phyloP scores from a whole-genome alignment of 2,888 invertebrate genomes.

The Morinoia aosen region DNA sequence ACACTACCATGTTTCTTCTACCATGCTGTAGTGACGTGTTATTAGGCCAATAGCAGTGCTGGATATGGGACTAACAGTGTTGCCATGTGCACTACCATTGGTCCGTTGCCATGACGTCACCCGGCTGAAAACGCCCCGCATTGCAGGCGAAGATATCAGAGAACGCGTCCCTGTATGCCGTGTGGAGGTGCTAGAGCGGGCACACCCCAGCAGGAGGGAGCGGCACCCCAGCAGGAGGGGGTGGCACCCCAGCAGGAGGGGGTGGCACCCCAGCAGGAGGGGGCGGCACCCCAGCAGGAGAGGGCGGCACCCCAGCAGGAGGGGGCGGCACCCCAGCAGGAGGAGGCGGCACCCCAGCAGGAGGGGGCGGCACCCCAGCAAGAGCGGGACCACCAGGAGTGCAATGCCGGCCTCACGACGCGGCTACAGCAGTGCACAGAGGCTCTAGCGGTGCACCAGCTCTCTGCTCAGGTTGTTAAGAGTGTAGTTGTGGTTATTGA shows the following conservation, averaged over 20 bases:
- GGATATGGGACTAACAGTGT: not conserved
- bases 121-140: too few relatives aligned
- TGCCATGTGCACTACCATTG: too few relatives aligned
- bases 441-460: not conserved
- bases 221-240: too few relatives aligned
- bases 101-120: too few relatives aligned
- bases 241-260: too few relatives aligned
- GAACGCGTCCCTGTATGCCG: constrained; percentile 65
- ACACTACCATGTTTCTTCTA: too few relatives aligned
- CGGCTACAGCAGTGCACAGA: not conserved
- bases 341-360: too few relatives aligned
- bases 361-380: not conserved
- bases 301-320: too few relatives aligned
- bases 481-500: too few relatives aligned
- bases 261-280: too few relatives aligned
- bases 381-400: not conserved
- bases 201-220: not conserved
- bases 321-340: not conserved
- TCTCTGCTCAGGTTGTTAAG: not conserved
- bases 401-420: not conserved
- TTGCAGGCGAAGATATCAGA: constrained; percentile 64
- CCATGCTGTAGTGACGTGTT: too few relatives aligned
- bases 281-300: too few relatives aligned
- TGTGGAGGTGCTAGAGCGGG: constrained; percentile 57
- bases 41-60: not conserved